Evolutionary conservation across 2,113 vertebrate genomes (phyloP).

Genomic region (Hipposideros armiger): DNA sequence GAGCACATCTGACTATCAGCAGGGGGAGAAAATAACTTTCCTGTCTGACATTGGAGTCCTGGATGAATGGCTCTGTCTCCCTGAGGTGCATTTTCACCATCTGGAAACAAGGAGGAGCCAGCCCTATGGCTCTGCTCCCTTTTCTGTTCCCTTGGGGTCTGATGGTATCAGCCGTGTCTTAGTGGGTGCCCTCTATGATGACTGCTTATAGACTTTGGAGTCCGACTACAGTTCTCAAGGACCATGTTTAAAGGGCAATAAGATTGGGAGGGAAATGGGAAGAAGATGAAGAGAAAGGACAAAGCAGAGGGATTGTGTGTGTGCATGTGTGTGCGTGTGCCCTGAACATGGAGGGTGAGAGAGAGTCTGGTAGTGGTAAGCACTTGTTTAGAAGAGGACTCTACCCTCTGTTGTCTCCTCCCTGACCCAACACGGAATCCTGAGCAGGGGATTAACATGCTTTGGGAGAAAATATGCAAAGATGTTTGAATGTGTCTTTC

Average conservation of each 20-base stretch:
- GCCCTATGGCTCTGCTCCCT: background rate
- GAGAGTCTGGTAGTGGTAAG: background rate
- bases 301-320: background rate
- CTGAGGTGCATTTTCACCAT: background rate
- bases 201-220: background rate
- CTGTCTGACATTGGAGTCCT: background rate
- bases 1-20: background rate
- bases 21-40: background rate
- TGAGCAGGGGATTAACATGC: background rate
- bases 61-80: background rate
- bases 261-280: background rate
- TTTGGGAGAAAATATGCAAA: conserved; percentile 12
- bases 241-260: background rate
- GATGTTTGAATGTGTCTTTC: background rate
- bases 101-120: background rate
- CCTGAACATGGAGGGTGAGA: fast-evolving
- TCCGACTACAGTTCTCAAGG: background rate
- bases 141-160: background rate
- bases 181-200: background rate
- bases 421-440: background rate
- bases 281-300: background rate
- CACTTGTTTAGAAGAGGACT: background rate
- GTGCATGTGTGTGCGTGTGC: background rate
- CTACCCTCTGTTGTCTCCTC: background rate
- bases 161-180: background rate